These are phyloP conservation scores for Balanococcus diminutus DNA, from an alignment of 2,888 invertebrate species.

Conservation along the genomic window DNA sequence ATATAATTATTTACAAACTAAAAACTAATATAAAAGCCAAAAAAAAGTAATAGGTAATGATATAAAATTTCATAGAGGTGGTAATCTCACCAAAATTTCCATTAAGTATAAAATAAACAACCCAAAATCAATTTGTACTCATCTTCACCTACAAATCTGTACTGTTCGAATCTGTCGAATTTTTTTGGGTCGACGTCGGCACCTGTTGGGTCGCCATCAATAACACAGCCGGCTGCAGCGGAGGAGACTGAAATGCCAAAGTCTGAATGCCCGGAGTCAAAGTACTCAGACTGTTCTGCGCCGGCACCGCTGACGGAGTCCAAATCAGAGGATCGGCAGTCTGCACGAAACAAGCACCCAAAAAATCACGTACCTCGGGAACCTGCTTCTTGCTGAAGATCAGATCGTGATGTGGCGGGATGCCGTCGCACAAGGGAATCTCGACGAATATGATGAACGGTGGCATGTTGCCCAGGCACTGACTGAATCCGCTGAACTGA, in stretches of 20 bases:
- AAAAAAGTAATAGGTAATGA: no score
- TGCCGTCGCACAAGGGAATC: neutral
- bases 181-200: neutral
- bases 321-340: neutral
- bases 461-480: neutral
- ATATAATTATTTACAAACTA: no score
- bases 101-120: no score
- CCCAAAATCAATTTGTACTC: no score
- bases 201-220: neutral
- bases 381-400: neutral
- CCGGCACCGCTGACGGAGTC: neutral
- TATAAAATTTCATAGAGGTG: no score
- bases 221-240: neutral
- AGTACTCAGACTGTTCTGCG: neutral
- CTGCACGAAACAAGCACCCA: neutral
- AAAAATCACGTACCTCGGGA: neutral
- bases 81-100: no score
- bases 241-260: neutral
- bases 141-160: no score
- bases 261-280: neutral
- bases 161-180: no score
- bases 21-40: no score
- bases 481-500: neutral
- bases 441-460: neutral
- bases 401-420: neutral